Conservation (phyloP, 2,797 vertebrate genomes). For the Nothura maculosa region DNA sequence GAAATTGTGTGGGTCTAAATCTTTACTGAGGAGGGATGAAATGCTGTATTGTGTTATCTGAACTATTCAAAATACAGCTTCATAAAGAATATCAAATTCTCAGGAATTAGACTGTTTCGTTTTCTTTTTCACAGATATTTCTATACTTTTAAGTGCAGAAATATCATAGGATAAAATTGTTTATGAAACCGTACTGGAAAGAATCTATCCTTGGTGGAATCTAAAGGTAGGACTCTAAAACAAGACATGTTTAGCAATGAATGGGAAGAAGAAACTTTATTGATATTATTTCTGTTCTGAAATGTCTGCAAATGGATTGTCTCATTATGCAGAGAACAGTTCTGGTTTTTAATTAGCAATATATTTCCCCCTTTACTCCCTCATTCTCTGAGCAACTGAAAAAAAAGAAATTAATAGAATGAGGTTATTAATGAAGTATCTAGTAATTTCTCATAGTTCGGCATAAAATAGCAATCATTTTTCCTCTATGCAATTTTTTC, state of each 20-base stretch:
- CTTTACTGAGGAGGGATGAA: neutral
- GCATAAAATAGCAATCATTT: neutral
- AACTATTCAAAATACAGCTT: neutral
- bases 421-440: neutral
- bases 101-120: neutral
- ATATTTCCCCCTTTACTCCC: neutral
- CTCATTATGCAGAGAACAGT: neutral
- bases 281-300: neutral
- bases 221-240: neutral
- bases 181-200: neutral
- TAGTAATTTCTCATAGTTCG: neutral
- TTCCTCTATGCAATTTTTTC: neutral
- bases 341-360: conserved; percentile 10
- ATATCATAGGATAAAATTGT: neutral
- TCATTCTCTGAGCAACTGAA: neutral
- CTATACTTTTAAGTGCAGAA: neutral
- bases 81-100: neutral
- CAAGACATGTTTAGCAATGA: neutral
- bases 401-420: conserved; percentile 6
- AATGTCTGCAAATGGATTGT: neutral
- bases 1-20: neutral
- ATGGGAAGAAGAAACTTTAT: neutral
- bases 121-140: neutral
- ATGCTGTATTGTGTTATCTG: neutral
- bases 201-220: fast-evolving